These are phyloP conservation scores for Rhodeus uyekii DNA, from an alignment of 2,797 vertebrate genomes.

Conservation along the genomic window DNA sequence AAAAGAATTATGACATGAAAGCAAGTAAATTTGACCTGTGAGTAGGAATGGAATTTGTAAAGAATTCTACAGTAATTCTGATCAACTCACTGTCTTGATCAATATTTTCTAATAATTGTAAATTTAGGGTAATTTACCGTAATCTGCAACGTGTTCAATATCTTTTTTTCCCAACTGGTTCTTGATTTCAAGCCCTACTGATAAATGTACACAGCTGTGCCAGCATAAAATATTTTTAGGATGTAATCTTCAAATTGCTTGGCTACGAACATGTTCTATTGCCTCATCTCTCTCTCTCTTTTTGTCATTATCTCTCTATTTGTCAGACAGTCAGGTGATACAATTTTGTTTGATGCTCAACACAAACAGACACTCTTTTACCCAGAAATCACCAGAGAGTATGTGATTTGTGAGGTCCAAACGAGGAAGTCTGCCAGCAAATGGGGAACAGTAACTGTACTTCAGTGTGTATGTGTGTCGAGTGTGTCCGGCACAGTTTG, in stretches of 20 bases:
- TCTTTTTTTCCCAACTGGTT: neutral
- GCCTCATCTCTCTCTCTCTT: neutral
- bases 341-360: slow-evolving; percentile 16
- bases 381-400: slow-evolving; percentile 4
- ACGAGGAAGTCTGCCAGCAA: slow-evolving; percentile 1
- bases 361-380: slow-evolving; percentile 1
- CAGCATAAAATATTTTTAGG: slow-evolving; percentile 25
- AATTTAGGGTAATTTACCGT: too few species aligned
- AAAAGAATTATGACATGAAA: neutral
- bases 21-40: neutral
- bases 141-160: neutral
- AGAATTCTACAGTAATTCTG: neutral
- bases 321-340: slow-evolving; percentile 23
- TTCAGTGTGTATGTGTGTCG: neutral
- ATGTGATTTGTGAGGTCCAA: slow-evolving; percentile 10
- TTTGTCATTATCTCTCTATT: neutral
- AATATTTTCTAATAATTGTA: too few species aligned
- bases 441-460: neutral
- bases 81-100: too few species aligned
- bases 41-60: neutral
- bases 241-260: slow-evolving; percentile 5
- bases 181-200: neutral
- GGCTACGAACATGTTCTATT: neutral
- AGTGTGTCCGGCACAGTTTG: neutral
- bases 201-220: slow-evolving; percentile 1